Percentiles rank a stretch among this genome's conserved stretches.
phyloP scores from a whole-genome alignment of 2,113 vertebrate genomes.

The Marmota flaviventris region DNA sequence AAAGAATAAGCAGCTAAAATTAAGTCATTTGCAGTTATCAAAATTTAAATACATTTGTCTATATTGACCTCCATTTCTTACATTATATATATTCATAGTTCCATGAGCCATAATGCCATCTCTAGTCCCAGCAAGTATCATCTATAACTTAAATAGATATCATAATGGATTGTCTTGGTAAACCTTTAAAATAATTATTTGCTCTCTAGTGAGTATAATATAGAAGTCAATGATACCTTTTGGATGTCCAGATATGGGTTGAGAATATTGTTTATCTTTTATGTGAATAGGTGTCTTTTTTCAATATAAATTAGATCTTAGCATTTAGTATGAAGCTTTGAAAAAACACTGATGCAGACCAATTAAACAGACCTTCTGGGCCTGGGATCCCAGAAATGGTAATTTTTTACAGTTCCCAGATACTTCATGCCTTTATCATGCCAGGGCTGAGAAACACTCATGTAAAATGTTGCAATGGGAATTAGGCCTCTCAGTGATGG shows the following conservation, averaged over 20 bases:
- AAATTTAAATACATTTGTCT: conserved; percentile 19
- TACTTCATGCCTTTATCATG: background rate
- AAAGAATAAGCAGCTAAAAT: conserved; percentile 14
- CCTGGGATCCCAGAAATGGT: background rate
- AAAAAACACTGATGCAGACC: background rate
- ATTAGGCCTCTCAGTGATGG: background rate
- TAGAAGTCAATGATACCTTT: background rate
- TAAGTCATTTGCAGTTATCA: conserved; percentile 15
- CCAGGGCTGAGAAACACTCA: background rate
- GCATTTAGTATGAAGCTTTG: background rate
- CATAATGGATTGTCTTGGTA: background rate
- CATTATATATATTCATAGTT: background rate
- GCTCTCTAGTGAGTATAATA: background rate
- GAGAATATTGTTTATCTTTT: background rate
- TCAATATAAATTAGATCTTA: background rate
- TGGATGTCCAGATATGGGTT: background rate
- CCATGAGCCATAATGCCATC: background rate
- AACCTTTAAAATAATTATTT: background rate
- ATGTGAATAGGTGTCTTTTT: background rate
- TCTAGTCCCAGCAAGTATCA: background rate
- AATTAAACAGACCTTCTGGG: background rate
- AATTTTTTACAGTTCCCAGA: background rate
- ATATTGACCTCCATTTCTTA: background rate
- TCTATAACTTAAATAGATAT: background rate
- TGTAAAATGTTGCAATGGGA: background rate